Base-by-base conservation (phyloP, 2,113 vertebrate genomes). In the Tachycineta bicolor region DNA sequence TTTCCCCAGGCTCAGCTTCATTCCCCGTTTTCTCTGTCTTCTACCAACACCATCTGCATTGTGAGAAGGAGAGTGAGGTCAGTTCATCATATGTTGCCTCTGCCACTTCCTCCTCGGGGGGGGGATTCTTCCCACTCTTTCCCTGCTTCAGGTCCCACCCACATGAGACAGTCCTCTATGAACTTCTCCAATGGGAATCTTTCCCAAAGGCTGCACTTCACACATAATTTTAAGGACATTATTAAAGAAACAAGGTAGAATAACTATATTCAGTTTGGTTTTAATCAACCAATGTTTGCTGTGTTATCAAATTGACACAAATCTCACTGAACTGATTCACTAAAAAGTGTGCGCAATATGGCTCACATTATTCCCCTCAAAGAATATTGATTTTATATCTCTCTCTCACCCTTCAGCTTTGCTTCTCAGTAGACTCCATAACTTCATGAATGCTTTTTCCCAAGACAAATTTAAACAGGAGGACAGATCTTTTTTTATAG, bases 101-200 rank as follows among this genome's bases (percentile, higher is more conserved):
- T 74, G 37, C 12, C 11, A 12, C 33, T 29, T n/a, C 23, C 34
- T 55, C 21, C 28, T 67, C 0, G 0, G 3, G 4, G 5, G 12
- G 19, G 44, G 19, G 28, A 60, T 26, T 39, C 11, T 28, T 82
- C 9, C 16, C 11, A 16, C 13, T 17, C 23, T 65, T 24, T n/a
- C 37, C 3, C 16, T 52, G 15, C 19, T 74, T 13, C 34, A 31
- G 2, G 6, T 46, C 10, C 37, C 7, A 16, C 46, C 14, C 60
- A 29, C 16, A 25, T 0, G 0, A 33, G 26, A 23, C 15, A 59
- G 5, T 39, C 4, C 20, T 67, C 5, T 33, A 29, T 18, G 20
- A 31, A 25, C 9, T 31, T 53, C 39, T 82, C 23, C 11, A 14
- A 2, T 6, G 12, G 55, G 39, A 67, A 52, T n/a, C 53, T 24